Percentiles rank a stretch among this genome's conserved stretches.
Evolutionary conservation across 2,113 vertebrate species (phyloP).

Genomic region (Oryzias celebensis): DNA sequence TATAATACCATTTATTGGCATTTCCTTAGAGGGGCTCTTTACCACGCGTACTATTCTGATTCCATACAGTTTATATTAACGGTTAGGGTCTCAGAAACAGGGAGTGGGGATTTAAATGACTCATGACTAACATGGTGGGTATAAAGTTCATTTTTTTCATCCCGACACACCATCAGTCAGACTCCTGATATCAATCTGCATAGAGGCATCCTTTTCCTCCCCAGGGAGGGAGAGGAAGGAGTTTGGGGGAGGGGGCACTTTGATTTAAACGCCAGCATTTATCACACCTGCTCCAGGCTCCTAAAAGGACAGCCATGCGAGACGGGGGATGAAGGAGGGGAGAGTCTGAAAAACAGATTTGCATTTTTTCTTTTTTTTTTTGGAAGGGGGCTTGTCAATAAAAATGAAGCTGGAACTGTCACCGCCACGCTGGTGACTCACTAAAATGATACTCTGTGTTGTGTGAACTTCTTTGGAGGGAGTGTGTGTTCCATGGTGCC

Average conservation of each 20-base stretch:
- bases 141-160: constrained; percentile 75
- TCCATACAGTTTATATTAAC: constrained; percentile 30
- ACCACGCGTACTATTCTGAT: constrained; percentile 51
- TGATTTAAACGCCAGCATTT: constrained; percentile 76
- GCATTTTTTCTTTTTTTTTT: constrained; percentile 21
- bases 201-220: constrained; percentile 67
- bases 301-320: constrained; percentile 51
- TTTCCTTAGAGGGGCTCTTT: constrained; percentile 20
- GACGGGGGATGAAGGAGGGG: constrained; percentile 1
- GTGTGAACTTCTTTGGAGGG: too few relatives aligned
- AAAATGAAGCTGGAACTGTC: constrained; percentile 7
- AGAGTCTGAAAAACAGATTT: constrained; percentile 22
- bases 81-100: constrained; percentile 29
- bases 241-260: constrained; percentile 46
- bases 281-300: constrained; percentile 70
- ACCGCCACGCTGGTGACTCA: constrained; percentile 17
- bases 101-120: constrained; percentile 59
- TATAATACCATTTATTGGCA: constrained; percentile 17
- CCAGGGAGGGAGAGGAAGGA: constrained; percentile 39
- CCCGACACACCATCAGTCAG: constrained; percentile 76
- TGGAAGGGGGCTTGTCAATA: constrained; percentile 30
- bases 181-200: constrained; percentile 75
- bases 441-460: constrained; percentile 20
- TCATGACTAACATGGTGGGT: constrained; percentile 61
- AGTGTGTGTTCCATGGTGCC: not conserved